Evolutionary conservation across 2,888 invertebrate genomes (phyloP), one percentile per base, ranked within the genome.

Genomic region (Campoletis raptor): DNA sequence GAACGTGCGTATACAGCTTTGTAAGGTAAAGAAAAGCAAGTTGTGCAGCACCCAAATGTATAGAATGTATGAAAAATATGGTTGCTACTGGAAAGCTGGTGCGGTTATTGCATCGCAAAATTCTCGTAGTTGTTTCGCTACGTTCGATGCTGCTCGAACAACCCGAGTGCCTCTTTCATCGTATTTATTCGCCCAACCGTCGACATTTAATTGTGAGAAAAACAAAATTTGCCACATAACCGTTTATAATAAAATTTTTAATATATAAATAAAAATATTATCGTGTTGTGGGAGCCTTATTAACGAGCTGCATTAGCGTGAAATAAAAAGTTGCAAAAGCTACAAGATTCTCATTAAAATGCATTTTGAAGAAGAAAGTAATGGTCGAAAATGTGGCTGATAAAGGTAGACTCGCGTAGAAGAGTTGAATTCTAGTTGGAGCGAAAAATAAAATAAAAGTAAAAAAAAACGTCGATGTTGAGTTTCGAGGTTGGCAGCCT

Each of bases 21-120:
- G 3, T 30, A 10, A 36, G 64, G 18, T 42, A 30, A 45, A 21
- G 12, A n/a, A 15, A 69, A 67, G 57, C 40, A 73, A 57, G 57
- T 57, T 54, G 45, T 57, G 67, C 66, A 57, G 67, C 66, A 57
- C 36, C n/a, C 74, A 64, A 76, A 79, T 79, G 70, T 88, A 74
- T 36, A 57, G 77, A 78, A 80, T 77, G 80, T 87, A 64, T 42
- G 54, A 81, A 77, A 78, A 88, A 80, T 85, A 88, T 88, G 85
- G 85, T 86, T 85, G 86, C 85, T 87, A 85, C 45, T 69, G 72
- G 86, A 21, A 82, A 84, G 66, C 54, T 67, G 81, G 66, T 87
- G 85, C 72, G 30, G 52, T 66, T 76, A 78, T 73, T 83, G 73
- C 42, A 69, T 81, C 83, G 83, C 67, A 80, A 82, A 67, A 40